phyloP scores from a whole-genome alignment of 2,113 vertebrate species.

The Catharus bicknelli region DNA sequence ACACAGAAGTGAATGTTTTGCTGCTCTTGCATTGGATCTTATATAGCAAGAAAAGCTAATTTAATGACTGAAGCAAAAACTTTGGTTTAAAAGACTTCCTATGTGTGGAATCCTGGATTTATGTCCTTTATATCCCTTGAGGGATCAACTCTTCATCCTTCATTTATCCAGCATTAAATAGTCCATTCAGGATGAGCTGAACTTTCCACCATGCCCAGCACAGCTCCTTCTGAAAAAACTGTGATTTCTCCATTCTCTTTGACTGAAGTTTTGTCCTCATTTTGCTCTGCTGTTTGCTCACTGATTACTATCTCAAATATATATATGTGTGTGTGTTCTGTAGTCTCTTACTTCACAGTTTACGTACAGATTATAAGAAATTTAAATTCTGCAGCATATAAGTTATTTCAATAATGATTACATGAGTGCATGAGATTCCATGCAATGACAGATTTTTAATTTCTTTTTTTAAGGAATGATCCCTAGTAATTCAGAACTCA shows the following conservation, averaged over 20 bases:
- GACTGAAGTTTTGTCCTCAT: neutral
- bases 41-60: neutral
- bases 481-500: neutral
- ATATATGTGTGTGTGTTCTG: neutral
- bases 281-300: neutral
- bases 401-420: neutral
- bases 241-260: neutral
- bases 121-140: neutral
- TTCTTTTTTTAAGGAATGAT: neutral
- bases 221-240: neutral
- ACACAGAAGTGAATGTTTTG: neutral
- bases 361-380: neutral
- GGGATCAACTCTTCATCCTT: neutral
- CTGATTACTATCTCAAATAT: neutral
- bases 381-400: neutral
- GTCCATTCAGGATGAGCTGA: neutral
- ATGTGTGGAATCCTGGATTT: neutral
- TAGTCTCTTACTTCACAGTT: neutral
- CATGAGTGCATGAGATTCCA: neutral
- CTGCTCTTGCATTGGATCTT: neutral
- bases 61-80: neutral
- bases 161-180: neutral
- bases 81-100: neutral
- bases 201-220: neutral
- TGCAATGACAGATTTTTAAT: neutral